Evolutionary conservation across 2,888 invertebrate genomes (phyloP).

Genomic region (Nomada fabriciana): DNA sequence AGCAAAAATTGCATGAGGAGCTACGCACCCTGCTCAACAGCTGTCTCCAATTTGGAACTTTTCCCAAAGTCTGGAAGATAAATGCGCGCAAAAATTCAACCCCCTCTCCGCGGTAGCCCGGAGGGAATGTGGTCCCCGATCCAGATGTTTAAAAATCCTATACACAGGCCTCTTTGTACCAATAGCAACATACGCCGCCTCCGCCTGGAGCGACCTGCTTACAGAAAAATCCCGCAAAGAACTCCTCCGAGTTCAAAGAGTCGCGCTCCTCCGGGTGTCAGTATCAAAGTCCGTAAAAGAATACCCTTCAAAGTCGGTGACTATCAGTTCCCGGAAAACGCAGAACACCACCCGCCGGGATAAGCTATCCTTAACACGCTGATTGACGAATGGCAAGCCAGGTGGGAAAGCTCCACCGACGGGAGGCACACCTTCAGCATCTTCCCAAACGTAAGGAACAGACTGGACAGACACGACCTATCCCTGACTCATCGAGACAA

Average conservation of each 20-base stretch:
- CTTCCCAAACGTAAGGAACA: neutral
- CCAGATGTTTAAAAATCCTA: neutral
- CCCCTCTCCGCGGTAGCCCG: neutral
- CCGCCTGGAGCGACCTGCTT: constrained; percentile 32
- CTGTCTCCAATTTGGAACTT: neutral
- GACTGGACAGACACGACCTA: neutral
- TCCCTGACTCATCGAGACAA: neutral
- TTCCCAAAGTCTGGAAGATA: neutral
- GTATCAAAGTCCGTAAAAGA: neutral
- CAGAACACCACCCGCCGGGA: too few relatives aligned
- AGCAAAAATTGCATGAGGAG: neutral
- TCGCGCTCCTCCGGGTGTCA: neutral
- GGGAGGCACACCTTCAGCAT: neutral
- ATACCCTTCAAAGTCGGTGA: neutral
- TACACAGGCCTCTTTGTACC: constrained; percentile 49
- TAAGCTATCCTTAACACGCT: neutral
- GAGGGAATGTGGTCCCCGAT: constrained; percentile 47
- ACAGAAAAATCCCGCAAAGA: neutral
- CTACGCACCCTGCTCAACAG: neutral
- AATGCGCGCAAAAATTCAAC: neutral
- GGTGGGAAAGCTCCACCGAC: neutral
- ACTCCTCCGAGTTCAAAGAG: neutral
- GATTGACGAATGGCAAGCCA: neutral
- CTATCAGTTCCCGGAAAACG: neutral
- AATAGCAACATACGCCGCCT: constrained; percentile 43